A percentile compares a stretch with the other conserved stretches of the same genome.
Conservation (phyloP, 2,797 vertebrate genomes). For the Acrossocheilus fasciatus region DNA sequence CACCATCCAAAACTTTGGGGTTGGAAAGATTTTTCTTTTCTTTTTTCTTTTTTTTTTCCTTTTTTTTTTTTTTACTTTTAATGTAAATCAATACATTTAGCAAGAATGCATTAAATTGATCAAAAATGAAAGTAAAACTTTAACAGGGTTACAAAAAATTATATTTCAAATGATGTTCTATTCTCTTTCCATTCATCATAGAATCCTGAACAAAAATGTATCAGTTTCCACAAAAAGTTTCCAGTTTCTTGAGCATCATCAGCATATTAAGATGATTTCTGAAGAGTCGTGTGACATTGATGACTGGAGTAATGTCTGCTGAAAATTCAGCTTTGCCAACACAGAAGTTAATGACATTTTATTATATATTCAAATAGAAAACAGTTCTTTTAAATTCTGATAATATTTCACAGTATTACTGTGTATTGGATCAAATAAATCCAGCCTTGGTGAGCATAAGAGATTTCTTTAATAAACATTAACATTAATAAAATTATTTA, state of each 20-base stretch:
- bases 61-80: not conserved
- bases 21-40: not conserved
- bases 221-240: not conserved
- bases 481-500: too few species aligned
- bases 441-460: not conserved
- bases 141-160: not conserved
- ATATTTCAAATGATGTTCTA: not conserved
- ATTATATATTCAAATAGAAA: not conserved
- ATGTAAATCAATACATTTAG: not conserved
- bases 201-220: not conserved
- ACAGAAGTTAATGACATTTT: not conserved
- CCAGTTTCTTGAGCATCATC: not conserved
- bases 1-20: not conserved
- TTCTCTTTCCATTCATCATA: not conserved
- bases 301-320: not conserved
- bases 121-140: not conserved
- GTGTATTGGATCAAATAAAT: not conserved
- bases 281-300: too few species aligned
- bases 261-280: not conserved
- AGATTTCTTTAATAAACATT: not conserved
- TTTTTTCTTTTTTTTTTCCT: not conserved
- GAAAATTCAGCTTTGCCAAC: not conserved
- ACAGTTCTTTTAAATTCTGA: not conserved
- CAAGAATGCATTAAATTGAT: not conserved
- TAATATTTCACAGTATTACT: not conserved